Evolutionary conservation across 1,140 invertebrate genomes (phyloP).

Genomic region (Teleogryllus occipitalis): DNA sequence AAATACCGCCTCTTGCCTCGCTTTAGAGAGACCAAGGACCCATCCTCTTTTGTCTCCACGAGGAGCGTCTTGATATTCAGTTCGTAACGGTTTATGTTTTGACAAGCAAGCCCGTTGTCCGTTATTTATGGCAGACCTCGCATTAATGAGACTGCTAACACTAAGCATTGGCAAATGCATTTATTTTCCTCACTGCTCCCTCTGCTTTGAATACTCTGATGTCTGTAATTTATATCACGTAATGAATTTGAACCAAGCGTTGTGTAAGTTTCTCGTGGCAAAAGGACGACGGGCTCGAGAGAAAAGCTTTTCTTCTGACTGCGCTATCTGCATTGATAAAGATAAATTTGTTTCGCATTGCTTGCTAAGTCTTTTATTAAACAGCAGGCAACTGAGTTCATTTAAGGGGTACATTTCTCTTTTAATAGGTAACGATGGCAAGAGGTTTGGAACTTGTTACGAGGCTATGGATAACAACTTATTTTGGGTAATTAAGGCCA

Average conservation of each 20-base stretch:
- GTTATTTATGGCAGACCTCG: neutral
- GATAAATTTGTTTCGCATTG: neutral
- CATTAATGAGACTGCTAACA: neutral
- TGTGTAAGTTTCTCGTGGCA: neutral
- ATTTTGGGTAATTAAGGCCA: too few species aligned
- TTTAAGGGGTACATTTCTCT: too few species aligned
- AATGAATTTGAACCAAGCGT: neutral
- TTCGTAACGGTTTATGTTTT: neutral
- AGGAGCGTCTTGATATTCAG: neutral
- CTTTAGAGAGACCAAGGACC: too few species aligned
- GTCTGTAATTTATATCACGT: neutral
- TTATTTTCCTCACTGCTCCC: neutral
- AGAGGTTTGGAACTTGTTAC: too few species aligned
- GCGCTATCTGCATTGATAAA: neutral
- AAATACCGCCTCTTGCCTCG: too few species aligned
- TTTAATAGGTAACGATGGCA: too few species aligned
- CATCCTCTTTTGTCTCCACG: neutral
- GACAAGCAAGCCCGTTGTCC: neutral
- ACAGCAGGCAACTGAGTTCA: too few species aligned
- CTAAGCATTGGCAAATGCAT: neutral
- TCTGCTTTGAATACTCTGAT: neutral
- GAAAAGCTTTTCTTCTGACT: too few species aligned
- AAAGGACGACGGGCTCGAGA: neutral
- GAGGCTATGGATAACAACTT: too few species aligned
- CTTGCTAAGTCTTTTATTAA: too few species aligned